phyloP scores from a whole-genome alignment of 1,140 invertebrate genomes.

The Drosophila nannoptera region DNA sequence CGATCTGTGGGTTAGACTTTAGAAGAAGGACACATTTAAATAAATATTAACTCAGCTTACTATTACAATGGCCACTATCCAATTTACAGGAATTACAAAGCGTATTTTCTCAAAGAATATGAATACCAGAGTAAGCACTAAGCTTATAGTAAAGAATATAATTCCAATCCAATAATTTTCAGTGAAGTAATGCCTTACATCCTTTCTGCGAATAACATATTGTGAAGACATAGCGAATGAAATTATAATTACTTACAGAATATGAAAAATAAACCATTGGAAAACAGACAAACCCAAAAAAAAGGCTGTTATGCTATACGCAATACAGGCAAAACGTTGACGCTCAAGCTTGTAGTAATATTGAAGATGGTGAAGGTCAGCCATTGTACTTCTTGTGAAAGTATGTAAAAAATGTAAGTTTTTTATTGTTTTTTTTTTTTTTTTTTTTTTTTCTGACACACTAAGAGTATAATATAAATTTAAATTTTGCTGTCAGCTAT shows the following conservation, averaged over 20 bases:
- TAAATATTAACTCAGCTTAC: conserved; percentile 21
- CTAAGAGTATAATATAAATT: neutral
- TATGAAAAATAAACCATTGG: conserved; percentile 40
- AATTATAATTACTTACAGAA: conserved; percentile 31
- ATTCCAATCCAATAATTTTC: conserved; percentile 33
- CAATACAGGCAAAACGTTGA: conserved; percentile 8
- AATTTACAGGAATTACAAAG: conserved; percentile 40
- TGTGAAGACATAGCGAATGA: no score
- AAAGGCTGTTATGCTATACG: conserved; percentile 10
- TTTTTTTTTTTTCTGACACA: no score
- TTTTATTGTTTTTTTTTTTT: no score
- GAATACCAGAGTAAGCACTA: conserved; percentile 38
- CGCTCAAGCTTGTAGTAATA: conserved; percentile 19
- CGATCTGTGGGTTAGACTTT: conserved; percentile 23
- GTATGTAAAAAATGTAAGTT: neutral
- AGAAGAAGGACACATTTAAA: no score
- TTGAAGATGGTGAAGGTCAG: neutral
- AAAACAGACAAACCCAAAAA: neutral
- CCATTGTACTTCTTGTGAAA: neutral
- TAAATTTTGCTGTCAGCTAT: neutral
- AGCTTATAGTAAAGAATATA: conserved; percentile 33
- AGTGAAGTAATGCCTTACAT: conserved; percentile 4
- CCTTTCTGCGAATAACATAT: conserved; percentile 11
- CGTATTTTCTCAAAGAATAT: conserved; percentile 54
- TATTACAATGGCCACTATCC: conserved; percentile 47